Base-by-base conservation (phyloP, 1,140 invertebrate species). In the Helicoverpa zea region DNA sequence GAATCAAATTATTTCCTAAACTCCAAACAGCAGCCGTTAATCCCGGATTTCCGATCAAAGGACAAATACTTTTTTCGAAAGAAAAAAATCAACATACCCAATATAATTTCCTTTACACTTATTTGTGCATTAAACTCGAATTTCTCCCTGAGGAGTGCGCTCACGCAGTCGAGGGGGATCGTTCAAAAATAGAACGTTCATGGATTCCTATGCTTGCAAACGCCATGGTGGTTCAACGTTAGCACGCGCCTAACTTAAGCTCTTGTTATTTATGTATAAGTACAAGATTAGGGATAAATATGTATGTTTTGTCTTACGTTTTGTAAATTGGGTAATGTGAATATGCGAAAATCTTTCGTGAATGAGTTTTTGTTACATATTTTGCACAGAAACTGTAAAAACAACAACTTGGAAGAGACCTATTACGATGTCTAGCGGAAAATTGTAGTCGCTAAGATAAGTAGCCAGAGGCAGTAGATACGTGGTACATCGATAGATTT, bases 101-200 rank as follows among this genome's bases (percentile, higher is more conserved):
- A 30, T 30, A 1, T 16, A 9, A 66, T 35, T 52, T 82, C 61
- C 70, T 75, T 52, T 63, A 30, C 78, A 80, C 54, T 73, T 82
- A 73, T 51, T 64, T 83, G 88, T 87, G 80, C 87, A 87, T 90
- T 88, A 88, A 87, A 88, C 85, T 82, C 80, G 81, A 84, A 85
- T 81, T 72, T 83, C 80, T 81, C 68, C 73, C 43, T 11, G 76
- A 68, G 51, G 66, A 56, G 77, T 58, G 82, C 86, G 84, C 86
- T 70, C 79, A 83, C 87, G 85, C 82, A 81, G 85, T 30, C 79
- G 85, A 88, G 87, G 89, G 87, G 84, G 85, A 85, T 63, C 14
- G 81, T 82, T 78, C 83, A 72, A 73, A 90, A 90, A 90, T 90
- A 90, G 87, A 85, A 68, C 52, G 74, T 79, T 81, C 84, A 83